phyloP scores from a whole-genome alignment of 2,797 vertebrate species.

The Eospalax fontanierii region DNA sequence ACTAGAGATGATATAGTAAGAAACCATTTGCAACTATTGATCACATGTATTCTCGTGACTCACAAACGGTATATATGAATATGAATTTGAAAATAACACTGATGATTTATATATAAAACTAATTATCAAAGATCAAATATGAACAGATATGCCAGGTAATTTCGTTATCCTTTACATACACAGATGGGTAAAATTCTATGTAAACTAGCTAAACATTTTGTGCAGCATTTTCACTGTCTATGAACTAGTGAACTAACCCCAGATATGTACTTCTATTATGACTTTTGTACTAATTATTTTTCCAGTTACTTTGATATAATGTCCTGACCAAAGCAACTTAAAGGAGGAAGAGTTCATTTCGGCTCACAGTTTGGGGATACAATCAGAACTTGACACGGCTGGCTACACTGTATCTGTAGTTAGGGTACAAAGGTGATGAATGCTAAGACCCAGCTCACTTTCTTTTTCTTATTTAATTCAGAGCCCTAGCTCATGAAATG shows the following conservation, averaged over 20 bases:
- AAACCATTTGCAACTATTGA: background rate
- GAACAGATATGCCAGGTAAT: background rate
- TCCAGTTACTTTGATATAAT: background rate
- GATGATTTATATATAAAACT: background rate
- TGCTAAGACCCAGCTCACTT: background rate
- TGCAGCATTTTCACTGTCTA: background rate
- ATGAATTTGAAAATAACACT: background rate
- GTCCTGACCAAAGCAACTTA: background rate
- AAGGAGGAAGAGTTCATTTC: background rate
- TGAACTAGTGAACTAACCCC: background rate
- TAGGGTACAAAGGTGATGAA: background rate
- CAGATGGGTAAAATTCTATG: background rate
- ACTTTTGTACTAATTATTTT: background rate
- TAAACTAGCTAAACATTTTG: background rate
- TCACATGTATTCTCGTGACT: background rate
- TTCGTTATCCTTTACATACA: conserved; percentile 9
- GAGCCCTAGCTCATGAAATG: background rate
- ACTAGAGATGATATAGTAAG: background rate
- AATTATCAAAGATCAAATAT: background rate
- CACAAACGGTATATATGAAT: background rate
- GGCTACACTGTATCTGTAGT: no score
- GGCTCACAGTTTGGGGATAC: fast-evolving
- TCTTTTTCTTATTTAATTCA: background rate
- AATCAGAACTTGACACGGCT: no score
- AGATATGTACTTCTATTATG: background rate